phyloP scores from a whole-genome alignment of 2,888 invertebrate species.

The Brachyopa scutellaris region DNA sequence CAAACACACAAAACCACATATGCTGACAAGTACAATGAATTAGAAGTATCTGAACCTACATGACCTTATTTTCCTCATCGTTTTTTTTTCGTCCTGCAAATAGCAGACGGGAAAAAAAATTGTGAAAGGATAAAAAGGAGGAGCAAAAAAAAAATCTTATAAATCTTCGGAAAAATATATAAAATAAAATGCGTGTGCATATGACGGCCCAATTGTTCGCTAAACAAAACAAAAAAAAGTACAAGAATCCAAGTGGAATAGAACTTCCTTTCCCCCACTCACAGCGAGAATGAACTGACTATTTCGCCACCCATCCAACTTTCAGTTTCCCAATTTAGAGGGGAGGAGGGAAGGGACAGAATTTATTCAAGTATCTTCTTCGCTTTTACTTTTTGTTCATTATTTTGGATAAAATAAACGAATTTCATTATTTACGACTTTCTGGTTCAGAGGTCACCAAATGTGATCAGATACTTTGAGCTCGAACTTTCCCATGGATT shows the following conservation, averaged over 20 bases:
- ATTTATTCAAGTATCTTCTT: slow-evolving; percentile 38
- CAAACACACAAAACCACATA: neutral
- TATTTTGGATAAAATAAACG: slow-evolving; percentile 72
- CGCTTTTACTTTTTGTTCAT: slow-evolving; percentile 49
- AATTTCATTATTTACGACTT: slow-evolving; percentile 80
- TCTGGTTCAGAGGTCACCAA: slow-evolving; percentile 79
- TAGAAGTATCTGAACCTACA: slow-evolving; percentile 55
- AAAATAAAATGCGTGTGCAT: slow-evolving; percentile 72
- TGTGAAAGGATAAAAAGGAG: neutral
- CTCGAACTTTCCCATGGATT: slow-evolving; percentile 53
- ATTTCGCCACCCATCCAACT: slow-evolving; percentile 24
- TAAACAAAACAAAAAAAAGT: slow-evolving; percentile 49
- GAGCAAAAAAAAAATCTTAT: slow-evolving; percentile 36
- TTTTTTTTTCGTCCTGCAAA: slow-evolving; percentile 17
- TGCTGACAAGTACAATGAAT: slow-evolving; percentile 64
- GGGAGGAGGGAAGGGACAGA: no score
- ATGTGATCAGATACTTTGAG: slow-evolving; percentile 65
- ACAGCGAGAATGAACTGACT: slow-evolving; percentile 3
- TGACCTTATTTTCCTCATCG: slow-evolving; percentile 58
- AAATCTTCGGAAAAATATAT: slow-evolving; percentile 62
- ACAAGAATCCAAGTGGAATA: slow-evolving; percentile 39
- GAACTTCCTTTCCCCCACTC: slow-evolving; percentile 17
- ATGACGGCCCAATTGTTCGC: slow-evolving; percentile 68
- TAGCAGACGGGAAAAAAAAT: slow-evolving; percentile 12
- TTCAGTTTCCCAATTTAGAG: slow-evolving; percentile 15